phyloP scores from a whole-genome alignment of 1,140 invertebrate species.

The Drosophila nannoptera region DNA sequence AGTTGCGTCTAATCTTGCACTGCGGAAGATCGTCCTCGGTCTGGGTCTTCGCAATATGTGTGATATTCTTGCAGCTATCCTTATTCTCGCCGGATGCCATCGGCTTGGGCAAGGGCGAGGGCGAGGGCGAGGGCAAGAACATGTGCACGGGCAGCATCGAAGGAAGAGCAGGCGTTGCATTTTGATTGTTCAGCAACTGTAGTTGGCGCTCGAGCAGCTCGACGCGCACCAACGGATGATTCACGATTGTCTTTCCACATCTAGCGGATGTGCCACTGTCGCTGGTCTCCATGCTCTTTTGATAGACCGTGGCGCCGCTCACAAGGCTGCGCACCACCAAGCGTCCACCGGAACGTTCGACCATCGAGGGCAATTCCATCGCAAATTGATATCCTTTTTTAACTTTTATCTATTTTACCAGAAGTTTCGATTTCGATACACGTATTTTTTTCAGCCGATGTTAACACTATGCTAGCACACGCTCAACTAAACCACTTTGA shows the following conservation, averaged over 20 bases:
- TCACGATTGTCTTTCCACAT: neutral
- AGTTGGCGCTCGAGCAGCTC: slow-evolving; percentile 40
- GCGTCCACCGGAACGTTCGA: slow-evolving; percentile 81
- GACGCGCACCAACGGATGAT: slow-evolving; percentile 4
- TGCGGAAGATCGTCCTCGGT: slow-evolving; percentile 83
- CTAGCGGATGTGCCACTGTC: neutral
- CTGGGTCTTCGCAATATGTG: neutral
- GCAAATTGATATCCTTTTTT: slow-evolving; percentile 16
- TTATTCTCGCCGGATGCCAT: neutral
- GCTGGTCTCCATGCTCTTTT: slow-evolving; percentile 17
- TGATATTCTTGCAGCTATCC: slow-evolving; percentile 3
- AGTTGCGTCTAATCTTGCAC: slow-evolving; percentile 88
- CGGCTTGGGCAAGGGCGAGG: neutral
- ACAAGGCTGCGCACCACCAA: slow-evolving; percentile 82
- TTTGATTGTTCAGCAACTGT: slow-evolving; percentile 28
- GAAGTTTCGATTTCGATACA: slow-evolving; percentile 5
- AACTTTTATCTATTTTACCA: neutral
- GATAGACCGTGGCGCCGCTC: slow-evolving; percentile 75
- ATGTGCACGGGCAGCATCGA: neutral
- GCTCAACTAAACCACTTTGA: slow-evolving; percentile 22
- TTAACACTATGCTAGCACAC: slow-evolving; percentile 20
- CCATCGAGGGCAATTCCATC: slow-evolving; percentile 83
- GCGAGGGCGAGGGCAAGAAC: neutral
- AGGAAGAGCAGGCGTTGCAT: neutral
- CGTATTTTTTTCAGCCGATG: slow-evolving; percentile 13